Evolutionary conservation across 1,140 invertebrate genomes (phyloP).

Genomic region (Leptonema lineaticorne): DNA sequence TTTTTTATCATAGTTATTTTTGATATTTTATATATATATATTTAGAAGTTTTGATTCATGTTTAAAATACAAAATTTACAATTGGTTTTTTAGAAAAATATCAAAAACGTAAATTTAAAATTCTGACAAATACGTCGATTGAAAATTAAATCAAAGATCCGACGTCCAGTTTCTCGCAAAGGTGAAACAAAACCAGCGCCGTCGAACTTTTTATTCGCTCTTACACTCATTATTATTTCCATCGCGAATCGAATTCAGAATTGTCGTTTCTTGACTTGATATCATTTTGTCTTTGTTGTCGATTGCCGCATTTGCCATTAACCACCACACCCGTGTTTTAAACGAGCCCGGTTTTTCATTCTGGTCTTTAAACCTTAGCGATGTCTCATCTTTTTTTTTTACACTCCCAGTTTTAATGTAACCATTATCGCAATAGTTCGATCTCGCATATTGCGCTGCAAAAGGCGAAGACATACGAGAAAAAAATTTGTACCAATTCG

Average conservation of each 20-base stretch:
- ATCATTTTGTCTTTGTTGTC: neutral
- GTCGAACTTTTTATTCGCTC: neutral
- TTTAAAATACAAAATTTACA: no score
- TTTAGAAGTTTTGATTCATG: no score
- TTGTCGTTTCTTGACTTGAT: neutral
- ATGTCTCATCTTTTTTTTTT: neutral
- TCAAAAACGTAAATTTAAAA: no score
- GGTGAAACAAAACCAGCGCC: neutral
- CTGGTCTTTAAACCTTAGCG: neutral
- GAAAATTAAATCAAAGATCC: no score
- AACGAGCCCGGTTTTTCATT: neutral
- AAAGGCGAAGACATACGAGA: neutral
- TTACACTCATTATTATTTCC: neutral
- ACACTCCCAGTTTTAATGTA: neutral
- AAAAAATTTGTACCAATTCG: constrained; percentile 18
- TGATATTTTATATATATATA: no score
- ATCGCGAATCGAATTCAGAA: neutral
- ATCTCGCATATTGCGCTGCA: constrained; percentile 23
- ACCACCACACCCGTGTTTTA: neutral
- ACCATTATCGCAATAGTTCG: neutral
- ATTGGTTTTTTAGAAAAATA: no score
- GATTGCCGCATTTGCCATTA: neutral
- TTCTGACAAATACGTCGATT: no score
- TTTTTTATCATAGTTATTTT: no score
- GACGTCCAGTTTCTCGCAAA: no score